A percentile compares a stretch with the other conserved stretches of the same genome.
phyloP scores from a whole-genome alignment of 2,113 vertebrate species.

The Indri indri region DNA sequence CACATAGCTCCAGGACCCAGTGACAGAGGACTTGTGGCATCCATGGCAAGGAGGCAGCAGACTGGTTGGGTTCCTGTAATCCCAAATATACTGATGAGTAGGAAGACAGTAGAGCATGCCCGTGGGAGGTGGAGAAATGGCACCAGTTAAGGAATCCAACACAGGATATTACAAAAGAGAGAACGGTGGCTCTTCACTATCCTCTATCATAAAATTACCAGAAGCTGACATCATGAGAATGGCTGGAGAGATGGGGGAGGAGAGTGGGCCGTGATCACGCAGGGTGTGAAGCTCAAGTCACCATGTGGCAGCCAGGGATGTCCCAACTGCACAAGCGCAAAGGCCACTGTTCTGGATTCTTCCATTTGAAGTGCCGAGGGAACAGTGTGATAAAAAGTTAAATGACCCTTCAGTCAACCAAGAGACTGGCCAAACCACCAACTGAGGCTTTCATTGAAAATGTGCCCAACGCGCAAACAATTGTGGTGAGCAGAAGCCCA shows the following conservation, averaged over 20 bases:
- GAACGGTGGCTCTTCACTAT: background rate
- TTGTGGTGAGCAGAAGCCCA: background rate
- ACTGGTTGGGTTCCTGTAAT: background rate
- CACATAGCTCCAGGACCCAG: rapidly evolving
- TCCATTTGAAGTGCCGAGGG: background rate
- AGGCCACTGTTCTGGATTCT: background rate
- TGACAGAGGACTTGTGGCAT: background rate
- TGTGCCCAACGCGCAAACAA: background rate
- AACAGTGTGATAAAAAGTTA: background rate
- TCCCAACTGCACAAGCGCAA: background rate
- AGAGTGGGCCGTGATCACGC: background rate
- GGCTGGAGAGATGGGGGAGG: background rate
- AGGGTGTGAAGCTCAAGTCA: background rate
- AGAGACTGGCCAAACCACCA: background rate
- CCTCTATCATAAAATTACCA: background rate
- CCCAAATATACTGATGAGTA: background rate
- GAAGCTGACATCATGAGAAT: background rate
- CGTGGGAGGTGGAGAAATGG: background rate
- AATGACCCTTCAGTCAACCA: background rate
- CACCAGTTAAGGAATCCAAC: background rate
- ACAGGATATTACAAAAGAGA: background rate
- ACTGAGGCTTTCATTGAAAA: background rate
- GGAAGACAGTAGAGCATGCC: background rate
- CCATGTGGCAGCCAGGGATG: background rate
- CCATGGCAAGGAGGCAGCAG: rapidly evolving